Conservation (phyloP, 2,797 vertebrate genomes). For the Clamator glandarius region DNA sequence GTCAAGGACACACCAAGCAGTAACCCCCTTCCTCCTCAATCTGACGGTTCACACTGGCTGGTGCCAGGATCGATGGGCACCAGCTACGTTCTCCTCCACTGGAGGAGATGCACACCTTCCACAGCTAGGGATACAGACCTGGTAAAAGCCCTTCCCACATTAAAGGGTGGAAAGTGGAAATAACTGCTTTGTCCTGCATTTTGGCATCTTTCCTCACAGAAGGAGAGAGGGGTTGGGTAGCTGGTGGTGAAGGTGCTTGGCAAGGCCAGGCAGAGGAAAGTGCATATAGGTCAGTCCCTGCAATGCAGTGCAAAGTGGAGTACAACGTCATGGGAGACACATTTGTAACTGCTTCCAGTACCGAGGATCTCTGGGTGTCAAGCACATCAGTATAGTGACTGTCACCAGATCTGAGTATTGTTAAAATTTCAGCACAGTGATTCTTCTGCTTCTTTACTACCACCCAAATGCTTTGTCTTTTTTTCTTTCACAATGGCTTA, state of each 20-base stretch:
- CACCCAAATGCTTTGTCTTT: neutral
- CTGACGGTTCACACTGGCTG: neutral
- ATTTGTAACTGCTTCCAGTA: neutral
- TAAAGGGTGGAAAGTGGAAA: neutral
- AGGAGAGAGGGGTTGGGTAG: neutral
- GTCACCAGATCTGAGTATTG: neutral
- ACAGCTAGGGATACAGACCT: neutral
- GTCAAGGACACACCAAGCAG: neutral
- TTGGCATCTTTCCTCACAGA: neutral
- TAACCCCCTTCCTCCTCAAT: neutral
- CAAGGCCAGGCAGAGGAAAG: neutral
- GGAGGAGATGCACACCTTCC: neutral
- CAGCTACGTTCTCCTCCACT: neutral
- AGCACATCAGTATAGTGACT: neutral
- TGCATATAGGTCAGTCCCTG: neutral
- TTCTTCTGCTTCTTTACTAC: neutral
- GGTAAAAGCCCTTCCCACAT: neutral
- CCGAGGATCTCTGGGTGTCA: accelerated
- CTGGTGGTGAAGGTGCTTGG: neutral
- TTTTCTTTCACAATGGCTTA: neutral
- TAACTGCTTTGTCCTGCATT: accelerated
- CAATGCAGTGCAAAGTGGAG: neutral
- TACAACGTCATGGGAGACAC: accelerated
- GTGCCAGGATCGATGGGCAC: neutral
- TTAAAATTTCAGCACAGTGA: neutral